These are phyloP conservation scores for Macropodus opercularis DNA, from an alignment of 2,797 vertebrate species.

Conservation along the genomic window DNA sequence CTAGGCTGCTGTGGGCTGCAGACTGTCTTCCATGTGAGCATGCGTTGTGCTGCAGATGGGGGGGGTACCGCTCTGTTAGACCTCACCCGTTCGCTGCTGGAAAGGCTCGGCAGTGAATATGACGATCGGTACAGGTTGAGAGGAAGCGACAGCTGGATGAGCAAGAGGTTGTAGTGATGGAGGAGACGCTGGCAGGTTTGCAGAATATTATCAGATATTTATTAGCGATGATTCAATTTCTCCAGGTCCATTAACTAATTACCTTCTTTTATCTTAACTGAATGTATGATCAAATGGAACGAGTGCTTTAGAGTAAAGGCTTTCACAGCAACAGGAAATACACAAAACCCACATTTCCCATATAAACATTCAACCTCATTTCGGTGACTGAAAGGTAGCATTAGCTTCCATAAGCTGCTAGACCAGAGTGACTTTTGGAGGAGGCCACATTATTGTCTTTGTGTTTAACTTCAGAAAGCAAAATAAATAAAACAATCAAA, in stretches of 20 bases:
- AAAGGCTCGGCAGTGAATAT: slow-evolving; percentile 39
- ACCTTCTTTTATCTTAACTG: not conserved
- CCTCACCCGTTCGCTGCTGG: slow-evolving; percentile 33
- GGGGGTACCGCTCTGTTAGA: slow-evolving; percentile 46
- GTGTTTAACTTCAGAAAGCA: not conserved
- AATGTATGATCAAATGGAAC: not conserved
- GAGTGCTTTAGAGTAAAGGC: not conserved
- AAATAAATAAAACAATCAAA: not conserved
- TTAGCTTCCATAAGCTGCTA: not conserved
- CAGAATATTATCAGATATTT: slow-evolving; percentile 12
- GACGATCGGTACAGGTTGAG: slow-evolving; percentile 1
- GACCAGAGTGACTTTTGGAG: slow-evolving; percentile 8
- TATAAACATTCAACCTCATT: too few relatives aligned
- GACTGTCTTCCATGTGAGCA: slow-evolving; percentile 12
- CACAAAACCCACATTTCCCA: not conserved
- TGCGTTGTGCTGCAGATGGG: slow-evolving; percentile 40
- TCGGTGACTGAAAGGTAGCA: not conserved
- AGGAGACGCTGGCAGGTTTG: not conserved
- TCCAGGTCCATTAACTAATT: slow-evolving; percentile 5
- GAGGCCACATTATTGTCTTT: not conserved
- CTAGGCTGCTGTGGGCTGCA: slow-evolving; percentile 15
- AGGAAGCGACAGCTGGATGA: not conserved
- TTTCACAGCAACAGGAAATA: slow-evolving; percentile 2
- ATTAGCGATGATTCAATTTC: slow-evolving; percentile 9
- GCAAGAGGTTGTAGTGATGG: too few relatives aligned